A percentile compares a stretch with the other conserved stretches of the same genome.
These are phyloP conservation scores for Axinella damicornis DNA, from an alignment of 37 sponge, comb jelly and placozoan genomes.

Conservation along the genomic window DNA sequence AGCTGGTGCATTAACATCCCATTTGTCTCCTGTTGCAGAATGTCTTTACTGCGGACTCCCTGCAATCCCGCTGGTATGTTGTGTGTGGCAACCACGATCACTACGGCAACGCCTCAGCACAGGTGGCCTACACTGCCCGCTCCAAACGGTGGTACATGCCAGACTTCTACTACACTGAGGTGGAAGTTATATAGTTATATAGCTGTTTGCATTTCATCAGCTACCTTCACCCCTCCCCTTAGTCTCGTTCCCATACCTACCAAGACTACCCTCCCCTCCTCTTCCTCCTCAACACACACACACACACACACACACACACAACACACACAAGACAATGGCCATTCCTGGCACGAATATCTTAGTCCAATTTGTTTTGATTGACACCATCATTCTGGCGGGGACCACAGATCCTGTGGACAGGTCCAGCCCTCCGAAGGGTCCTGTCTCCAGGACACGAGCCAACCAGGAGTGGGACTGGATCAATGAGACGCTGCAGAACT, in stretches of 20 bases:
- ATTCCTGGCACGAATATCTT: constrained; percentile 48
- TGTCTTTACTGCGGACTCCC: constrained; percentile 86
- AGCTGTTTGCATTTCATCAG: too few relatives aligned
- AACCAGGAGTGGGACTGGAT: constrained; percentile 86
- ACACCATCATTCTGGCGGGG: constrained; percentile 86
- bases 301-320: too few relatives aligned
- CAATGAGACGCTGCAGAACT: constrained; percentile 58
- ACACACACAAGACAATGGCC: constrained; percentile 18
- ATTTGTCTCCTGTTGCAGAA: constrained; percentile 55
- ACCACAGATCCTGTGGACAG: constrained; percentile 63
- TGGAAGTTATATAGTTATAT: too few relatives aligned
- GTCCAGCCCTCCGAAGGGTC: constrained; percentile 57
- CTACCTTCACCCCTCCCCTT: too few relatives aligned
- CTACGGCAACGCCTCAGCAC: constrained; percentile 92
- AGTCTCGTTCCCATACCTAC: too few relatives aligned
- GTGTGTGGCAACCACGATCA: constrained; percentile 93
- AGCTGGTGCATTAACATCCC: too few relatives aligned
- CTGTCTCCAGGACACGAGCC: constrained; percentile 31
- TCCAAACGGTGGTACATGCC: constrained; percentile 90
- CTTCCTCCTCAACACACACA: too few relatives aligned
- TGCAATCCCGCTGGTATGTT: constrained; percentile 84
- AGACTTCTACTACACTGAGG: constrained; percentile 82
- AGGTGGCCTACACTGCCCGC: constrained; percentile 82
- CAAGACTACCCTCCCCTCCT: too few relatives aligned
- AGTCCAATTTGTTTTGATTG: constrained; percentile 86